Conservation (phyloP, 2,113 vertebrate species). For the Eleginops maclovinus region DNA sequence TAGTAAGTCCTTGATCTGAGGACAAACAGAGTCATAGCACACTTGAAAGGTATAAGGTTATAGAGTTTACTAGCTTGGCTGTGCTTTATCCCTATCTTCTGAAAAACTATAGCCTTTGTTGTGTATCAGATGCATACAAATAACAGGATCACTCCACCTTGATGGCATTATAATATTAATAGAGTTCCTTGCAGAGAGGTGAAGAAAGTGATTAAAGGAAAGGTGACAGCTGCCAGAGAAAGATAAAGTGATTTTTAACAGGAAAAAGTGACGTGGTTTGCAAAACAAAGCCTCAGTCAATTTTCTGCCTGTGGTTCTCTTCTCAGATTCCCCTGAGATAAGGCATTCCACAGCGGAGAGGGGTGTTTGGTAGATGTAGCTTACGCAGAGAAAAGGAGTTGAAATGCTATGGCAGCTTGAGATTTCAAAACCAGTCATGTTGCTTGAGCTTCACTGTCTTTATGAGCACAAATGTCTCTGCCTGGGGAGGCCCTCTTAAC, state of each 20-base stretch:
- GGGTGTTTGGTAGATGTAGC: slow-evolving; percentile 21
- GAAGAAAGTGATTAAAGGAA: slow-evolving; percentile 54
- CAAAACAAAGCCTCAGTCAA: slow-evolving; percentile 45
- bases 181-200: slow-evolving; percentile 9
- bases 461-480: background rate
- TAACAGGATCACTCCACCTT: slow-evolving; percentile 24
- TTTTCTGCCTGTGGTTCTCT: slow-evolving; percentile 39
- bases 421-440: slow-evolving; percentile 27
- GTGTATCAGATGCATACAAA: slow-evolving; percentile 45
- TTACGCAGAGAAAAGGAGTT: background rate
- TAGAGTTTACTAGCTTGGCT: slow-evolving; percentile 31
- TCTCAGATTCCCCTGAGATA: slow-evolving; percentile 43
- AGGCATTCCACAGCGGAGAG: background rate
- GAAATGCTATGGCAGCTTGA: slow-evolving; percentile 36
- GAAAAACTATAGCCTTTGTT: slow-evolving; percentile 40
- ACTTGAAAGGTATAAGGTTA: slow-evolving; percentile 20
- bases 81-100: slow-evolving; percentile 29
- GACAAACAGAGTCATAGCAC: background rate
- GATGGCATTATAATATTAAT: slow-evolving; percentile 46
- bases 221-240: slow-evolving; percentile 51
- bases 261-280: slow-evolving; percentile 38
- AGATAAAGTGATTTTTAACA: slow-evolving; percentile 38
- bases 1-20: slow-evolving; percentile 18
- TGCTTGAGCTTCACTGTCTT: slow-evolving; percentile 8
- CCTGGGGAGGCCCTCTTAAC: background rate